Conservation (phyloP, 2,888 invertebrate species). For the Imbricaverruca yamaguchii region DNA sequence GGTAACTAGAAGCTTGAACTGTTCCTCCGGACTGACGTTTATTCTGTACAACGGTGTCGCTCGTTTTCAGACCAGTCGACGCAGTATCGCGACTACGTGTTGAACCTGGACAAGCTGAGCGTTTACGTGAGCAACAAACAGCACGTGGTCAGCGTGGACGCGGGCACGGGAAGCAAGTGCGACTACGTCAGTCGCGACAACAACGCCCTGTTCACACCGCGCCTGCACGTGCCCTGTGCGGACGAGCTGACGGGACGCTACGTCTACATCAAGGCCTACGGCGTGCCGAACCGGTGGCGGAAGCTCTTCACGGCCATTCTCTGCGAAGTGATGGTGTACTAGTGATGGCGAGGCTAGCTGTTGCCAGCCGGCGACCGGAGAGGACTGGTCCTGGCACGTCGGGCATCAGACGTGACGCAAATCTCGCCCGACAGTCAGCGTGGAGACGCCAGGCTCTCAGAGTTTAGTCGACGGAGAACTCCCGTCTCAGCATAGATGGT, state of each 20-base stretch:
- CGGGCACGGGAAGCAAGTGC: slow-evolving; percentile 39
- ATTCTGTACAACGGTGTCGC: too few species aligned
- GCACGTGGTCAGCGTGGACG: slow-evolving; percentile 35
- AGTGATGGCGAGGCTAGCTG: too few species aligned
- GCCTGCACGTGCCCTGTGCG: slow-evolving; percentile 46
- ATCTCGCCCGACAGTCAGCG: too few species aligned
- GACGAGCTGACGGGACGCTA: slow-evolving; percentile 42
- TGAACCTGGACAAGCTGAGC: slow-evolving; percentile 46
- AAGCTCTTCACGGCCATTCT: slow-evolving; percentile 46
- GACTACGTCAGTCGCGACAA: slow-evolving; percentile 45
- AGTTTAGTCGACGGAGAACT: too few species aligned
- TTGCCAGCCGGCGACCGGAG: too few species aligned
- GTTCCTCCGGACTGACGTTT: too few species aligned
- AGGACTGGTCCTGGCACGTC: too few species aligned
- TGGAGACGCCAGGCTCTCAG: too few species aligned
- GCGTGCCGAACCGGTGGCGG: slow-evolving; percentile 45
- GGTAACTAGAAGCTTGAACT: too few species aligned
- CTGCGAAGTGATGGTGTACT: slow-evolving; percentile 48
- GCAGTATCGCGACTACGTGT: slow-evolving; percentile 43
- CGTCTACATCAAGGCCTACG: slow-evolving; percentile 47
- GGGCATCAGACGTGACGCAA: too few species aligned
- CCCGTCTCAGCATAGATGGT: too few species aligned
- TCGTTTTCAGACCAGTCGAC: slow-evolving; percentile 37
- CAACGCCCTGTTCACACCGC: slow-evolving; percentile 45
- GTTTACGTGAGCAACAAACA: slow-evolving; percentile 46